Percentiles rank a stretch among this genome's conserved stretches.
Evolutionary conservation across 2,888 invertebrate genomes (phyloP).

Genomic region (Alentia gelatinosa): DNA sequence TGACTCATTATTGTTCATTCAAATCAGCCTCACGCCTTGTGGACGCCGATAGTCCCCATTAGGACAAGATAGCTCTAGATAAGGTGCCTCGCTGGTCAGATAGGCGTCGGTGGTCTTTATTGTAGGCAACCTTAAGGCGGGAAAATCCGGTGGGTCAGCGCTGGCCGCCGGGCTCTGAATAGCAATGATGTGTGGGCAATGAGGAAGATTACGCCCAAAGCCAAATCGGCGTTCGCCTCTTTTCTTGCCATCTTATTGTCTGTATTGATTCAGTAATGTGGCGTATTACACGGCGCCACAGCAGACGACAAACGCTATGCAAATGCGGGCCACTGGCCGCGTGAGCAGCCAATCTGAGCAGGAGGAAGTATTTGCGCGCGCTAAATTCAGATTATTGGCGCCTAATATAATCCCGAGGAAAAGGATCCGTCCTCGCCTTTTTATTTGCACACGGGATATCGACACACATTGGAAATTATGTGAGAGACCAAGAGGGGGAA

Average conservation of each 20-base stretch:
- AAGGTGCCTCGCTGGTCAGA: neutral
- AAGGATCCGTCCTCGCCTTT: neutral
- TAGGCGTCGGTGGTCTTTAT: conserved; percentile 31
- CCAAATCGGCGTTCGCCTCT: neutral
- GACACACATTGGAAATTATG: neutral
- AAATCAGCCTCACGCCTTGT: neutral
- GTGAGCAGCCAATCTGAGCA: conserved; percentile 11
- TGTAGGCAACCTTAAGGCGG: conserved; percentile 45
- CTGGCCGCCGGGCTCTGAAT: neutral
- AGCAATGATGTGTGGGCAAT: conserved; percentile 42
- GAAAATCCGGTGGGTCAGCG: conserved; percentile 38
- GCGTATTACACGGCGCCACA: conserved; percentile 4
- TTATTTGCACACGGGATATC: neutral
- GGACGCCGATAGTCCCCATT: neutral
- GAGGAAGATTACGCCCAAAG: conserved; percentile 51
- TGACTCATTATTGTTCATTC: neutral
- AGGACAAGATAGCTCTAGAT: conserved; percentile 11
- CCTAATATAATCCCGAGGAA: conserved; percentile 16
- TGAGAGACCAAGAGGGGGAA: neutral
- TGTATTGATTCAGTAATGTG: conserved; percentile 47
- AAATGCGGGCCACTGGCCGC: conserved; percentile 27
- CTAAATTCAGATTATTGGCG: conserved; percentile 30
- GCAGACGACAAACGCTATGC: conserved; percentile 21
- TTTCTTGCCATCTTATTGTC: conserved; percentile 48
- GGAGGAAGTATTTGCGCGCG: conserved; percentile 40